Evolutionary conservation across 1,140 invertebrate species (phyloP).

Genomic region (Gryon sp.): DNA sequence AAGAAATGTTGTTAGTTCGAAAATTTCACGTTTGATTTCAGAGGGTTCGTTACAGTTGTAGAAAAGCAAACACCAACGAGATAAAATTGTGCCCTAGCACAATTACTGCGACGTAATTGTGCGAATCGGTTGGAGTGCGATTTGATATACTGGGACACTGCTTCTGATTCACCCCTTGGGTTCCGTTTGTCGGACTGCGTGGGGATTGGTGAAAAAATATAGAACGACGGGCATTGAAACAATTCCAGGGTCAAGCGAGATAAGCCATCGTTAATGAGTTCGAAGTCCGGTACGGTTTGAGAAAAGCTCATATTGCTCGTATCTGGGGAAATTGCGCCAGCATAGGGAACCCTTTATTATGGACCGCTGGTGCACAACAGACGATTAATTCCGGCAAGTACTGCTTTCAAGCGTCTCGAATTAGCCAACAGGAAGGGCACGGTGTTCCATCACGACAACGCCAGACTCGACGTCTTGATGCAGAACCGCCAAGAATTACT

Average conservation of each 20-base stretch:
- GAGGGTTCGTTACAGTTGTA: no score
- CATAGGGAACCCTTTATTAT: constrained; percentile 43
- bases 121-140: constrained; percentile 18
- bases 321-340: constrained; percentile 24
- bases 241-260: constrained; percentile 29
- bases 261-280: constrained; percentile 47
- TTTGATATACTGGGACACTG: constrained; percentile 22
- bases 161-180: constrained; percentile 27
- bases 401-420: constrained; percentile 47
- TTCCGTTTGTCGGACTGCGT: constrained; percentile 5
- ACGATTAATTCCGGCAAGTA: constrained; percentile 49
- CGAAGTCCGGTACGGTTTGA: constrained; percentile 9
- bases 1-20: no score
- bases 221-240: constrained; percentile 18
- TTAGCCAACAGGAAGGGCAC: constrained; percentile 40
- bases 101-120: constrained; percentile 27
- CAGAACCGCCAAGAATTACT: constrained; percentile 47
- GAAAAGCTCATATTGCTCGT: constrained; percentile 31
- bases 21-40: no score
- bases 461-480: constrained; percentile 39
- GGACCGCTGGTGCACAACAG: constrained; percentile 34
- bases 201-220: constrained; percentile 42
- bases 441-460: constrained; percentile 39
- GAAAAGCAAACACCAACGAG: no score
- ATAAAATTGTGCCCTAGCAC: background rate